These are phyloP conservation scores for Diadegma fenestrale DNA, from an alignment of 2,888 invertebrate species.

Conservation along the genomic window DNA sequence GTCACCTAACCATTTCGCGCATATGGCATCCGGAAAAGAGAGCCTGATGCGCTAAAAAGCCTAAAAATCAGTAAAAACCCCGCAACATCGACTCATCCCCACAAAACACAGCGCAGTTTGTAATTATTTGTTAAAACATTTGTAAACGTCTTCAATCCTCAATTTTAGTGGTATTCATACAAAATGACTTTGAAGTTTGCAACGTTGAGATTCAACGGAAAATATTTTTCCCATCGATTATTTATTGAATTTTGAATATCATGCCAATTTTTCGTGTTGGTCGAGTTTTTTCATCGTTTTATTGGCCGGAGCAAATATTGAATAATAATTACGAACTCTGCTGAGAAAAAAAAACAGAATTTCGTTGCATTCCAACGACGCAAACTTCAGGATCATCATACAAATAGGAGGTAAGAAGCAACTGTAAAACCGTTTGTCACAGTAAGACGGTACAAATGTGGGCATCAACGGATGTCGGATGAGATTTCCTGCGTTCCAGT, in stretches of 20 bases:
- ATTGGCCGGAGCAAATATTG: too few relatives aligned
- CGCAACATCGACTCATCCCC: neutral
- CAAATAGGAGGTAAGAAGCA: neutral
- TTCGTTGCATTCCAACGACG: too few relatives aligned
- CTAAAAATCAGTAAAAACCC: neutral
- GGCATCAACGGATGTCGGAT: constrained; percentile 12
- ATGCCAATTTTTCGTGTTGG: too few relatives aligned
- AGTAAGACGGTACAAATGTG: neutral
- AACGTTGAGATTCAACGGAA: too few relatives aligned
- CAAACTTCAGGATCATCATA: too few relatives aligned
- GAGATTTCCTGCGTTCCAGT: constrained; percentile 34
- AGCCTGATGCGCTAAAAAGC: neutral
- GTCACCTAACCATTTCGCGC: neutral
- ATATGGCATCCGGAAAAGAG: neutral
- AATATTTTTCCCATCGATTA: too few relatives aligned
- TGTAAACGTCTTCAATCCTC: too few relatives aligned
- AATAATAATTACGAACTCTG: too few relatives aligned
- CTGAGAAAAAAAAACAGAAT: too few relatives aligned
- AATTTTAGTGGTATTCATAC: neutral
- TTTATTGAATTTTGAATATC: too few relatives aligned
- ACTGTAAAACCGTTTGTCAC: neutral
- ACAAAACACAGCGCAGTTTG: neutral
- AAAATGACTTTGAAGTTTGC: too few relatives aligned
- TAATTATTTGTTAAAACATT: neutral
- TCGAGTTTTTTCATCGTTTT: too few relatives aligned